A percentile compares a stretch with the other conserved stretches of the same genome.
Conservation (phyloP, 2,113 vertebrate species). For the Macquaria australasica region DNA sequence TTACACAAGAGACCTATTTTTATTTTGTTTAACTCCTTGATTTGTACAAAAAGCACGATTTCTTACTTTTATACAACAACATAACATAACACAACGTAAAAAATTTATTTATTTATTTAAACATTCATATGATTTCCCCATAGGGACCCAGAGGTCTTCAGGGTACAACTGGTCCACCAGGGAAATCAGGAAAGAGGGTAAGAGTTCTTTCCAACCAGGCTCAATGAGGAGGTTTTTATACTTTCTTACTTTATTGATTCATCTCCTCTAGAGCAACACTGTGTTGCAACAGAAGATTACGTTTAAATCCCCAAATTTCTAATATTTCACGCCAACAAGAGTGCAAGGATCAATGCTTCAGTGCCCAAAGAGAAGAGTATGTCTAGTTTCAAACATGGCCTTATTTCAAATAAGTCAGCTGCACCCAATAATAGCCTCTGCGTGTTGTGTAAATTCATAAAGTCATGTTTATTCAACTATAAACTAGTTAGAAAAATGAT, state of each 20-base stretch:
- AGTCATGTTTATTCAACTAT: slow-evolving; percentile 57
- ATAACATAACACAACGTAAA: background rate
- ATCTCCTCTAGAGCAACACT: background rate
- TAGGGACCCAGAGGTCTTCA: slow-evolving; percentile 97
- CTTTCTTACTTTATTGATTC: background rate
- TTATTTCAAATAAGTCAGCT: slow-evolving; percentile 59
- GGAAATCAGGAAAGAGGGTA: slow-evolving; percentile 96
- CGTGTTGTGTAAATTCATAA: slow-evolving; percentile 37
- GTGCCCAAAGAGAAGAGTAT: slow-evolving; percentile 19
- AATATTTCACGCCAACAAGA: slow-evolving; percentile 17
- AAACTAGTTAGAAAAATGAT: slow-evolving; percentile 23
- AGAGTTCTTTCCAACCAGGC: slow-evolving; percentile 41
- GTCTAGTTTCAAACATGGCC: slow-evolving; percentile 40
- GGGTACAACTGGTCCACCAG: slow-evolving; percentile 88
- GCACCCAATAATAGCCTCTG: slow-evolving; percentile 42
- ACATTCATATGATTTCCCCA: slow-evolving; percentile 21
- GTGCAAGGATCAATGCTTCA: background rate
- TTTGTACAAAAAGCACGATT: background rate
- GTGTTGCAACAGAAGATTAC: background rate
- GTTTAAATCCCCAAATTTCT: slow-evolving; percentile 4
- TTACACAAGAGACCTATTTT: background rate
- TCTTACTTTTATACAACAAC: background rate
- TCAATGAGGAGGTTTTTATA: background rate
- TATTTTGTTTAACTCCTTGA: background rate
- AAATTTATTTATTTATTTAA: background rate